These are phyloP conservation scores for Gisinianus flammeolus DNA, from an alignment of 2,888 invertebrate genomes.

Conservation along the genomic window DNA sequence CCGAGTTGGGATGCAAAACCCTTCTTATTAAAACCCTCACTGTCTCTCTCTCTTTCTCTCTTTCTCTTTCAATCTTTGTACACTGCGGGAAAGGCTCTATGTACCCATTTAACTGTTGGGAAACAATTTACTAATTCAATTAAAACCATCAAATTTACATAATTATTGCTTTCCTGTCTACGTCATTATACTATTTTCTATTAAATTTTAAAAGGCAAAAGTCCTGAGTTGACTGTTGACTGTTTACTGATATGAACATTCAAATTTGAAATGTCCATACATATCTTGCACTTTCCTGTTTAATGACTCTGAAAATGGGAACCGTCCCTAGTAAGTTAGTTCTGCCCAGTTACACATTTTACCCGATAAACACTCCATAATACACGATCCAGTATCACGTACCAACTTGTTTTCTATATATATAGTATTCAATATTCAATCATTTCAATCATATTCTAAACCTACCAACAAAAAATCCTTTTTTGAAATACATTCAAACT, in stretches of 20 bases:
- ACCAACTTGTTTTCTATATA: too few relatives aligned
- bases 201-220: slow-evolving; percentile 9
- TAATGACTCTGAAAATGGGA: too few relatives aligned
- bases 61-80: background rate
- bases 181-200: slow-evolving; percentile 5
- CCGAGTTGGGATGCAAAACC: background rate
- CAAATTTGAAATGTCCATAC: too few relatives aligned
- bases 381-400: too few relatives aligned
- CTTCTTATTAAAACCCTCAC: background rate
- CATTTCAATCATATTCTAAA: too few relatives aligned
- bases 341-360: slow-evolving; percentile 23
- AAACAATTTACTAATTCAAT: slow-evolving; percentile 31
- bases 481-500: too few relatives aligned
- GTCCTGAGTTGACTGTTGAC: too few relatives aligned
- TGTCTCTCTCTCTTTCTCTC: background rate
- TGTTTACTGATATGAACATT: too few relatives aligned
- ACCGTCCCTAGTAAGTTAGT: background rate
- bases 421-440: too few relatives aligned
- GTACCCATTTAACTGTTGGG: background rate
- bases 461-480: too few relatives aligned
- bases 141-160: slow-evolving; percentile 32
- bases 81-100: background rate
- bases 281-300: too few relatives aligned
- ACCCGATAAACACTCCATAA: too few relatives aligned
- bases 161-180: slow-evolving; percentile 19